Percentiles rank a stretch among this genome's conserved stretches.
These are phyloP conservation scores for Symphodus melops DNA, from an alignment of 2,113 vertebrate genomes.

Conservation along the genomic window DNA sequence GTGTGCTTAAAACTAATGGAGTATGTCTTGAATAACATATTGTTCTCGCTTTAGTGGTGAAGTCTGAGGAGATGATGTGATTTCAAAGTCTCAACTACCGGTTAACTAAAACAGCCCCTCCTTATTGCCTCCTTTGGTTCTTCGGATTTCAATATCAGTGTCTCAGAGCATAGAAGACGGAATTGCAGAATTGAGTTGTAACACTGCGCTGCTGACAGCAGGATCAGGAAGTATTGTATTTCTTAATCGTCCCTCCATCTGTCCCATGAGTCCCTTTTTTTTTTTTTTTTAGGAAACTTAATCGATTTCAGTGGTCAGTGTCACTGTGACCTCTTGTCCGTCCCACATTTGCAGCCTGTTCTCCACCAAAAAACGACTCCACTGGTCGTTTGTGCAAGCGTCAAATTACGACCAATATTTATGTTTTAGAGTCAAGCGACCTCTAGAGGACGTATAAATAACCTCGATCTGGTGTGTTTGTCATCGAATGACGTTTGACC, in stretches of 20 bases:
- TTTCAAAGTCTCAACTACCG: not conserved
- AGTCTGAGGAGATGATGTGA: conserved; percentile 11
- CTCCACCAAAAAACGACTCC: too few species aligned
- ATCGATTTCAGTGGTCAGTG: not conserved
- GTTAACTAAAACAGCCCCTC: not conserved
- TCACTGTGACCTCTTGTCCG: not conserved
- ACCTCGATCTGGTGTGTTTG: too few species aligned
- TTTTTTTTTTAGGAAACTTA: not conserved
- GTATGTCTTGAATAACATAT: conserved; percentile 37
- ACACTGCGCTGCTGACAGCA: too few species aligned
- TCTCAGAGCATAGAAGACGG: too few species aligned
- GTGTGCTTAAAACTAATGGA: conserved; percentile 25
- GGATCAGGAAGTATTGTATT: too few species aligned
- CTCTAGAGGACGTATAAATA: too few species aligned
- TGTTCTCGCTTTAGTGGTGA: conserved; percentile 6
- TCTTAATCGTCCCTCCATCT: not conserved
- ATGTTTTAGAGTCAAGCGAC: too few species aligned
- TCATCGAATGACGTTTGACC: too few species aligned
- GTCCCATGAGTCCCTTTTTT: not conserved
- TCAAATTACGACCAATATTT: too few species aligned
- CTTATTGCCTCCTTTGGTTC: not conserved
- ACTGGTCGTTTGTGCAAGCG: too few species aligned
- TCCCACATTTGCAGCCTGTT: too few species aligned
- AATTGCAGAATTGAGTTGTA: too few species aligned
- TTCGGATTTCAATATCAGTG: not conserved